Conservation (phyloP, 2,797 vertebrate species). For the Agapornis canus region DNA sequence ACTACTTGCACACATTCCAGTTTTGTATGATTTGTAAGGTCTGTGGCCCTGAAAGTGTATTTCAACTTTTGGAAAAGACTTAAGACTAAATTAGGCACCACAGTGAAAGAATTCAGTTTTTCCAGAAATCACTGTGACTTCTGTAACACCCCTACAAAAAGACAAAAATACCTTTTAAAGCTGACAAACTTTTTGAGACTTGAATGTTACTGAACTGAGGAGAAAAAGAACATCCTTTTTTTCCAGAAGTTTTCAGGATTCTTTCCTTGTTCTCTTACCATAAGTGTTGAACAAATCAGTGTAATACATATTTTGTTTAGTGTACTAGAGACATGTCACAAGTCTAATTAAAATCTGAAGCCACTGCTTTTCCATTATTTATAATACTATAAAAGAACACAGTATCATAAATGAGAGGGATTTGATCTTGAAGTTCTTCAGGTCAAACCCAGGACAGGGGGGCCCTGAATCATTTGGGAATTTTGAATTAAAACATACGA, state of each 20-base stretch:
- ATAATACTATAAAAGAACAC: not conserved
- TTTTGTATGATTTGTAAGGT: not conserved
- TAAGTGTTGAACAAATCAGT: not conserved
- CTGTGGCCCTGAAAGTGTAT: not conserved
- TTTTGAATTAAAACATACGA: not conserved
- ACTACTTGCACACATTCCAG: not conserved
- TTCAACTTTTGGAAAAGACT: conserved; percentile 26
- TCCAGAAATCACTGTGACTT: conserved; percentile 21
- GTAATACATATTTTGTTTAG: not conserved
- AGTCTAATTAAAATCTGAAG: conserved; percentile 18
- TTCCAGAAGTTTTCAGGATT: not conserved
- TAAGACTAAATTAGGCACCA: conserved; percentile 1
- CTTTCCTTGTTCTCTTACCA: not conserved
- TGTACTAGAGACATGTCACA: not conserved
- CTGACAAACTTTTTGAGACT: conserved; percentile 5
- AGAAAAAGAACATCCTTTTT: not conserved
- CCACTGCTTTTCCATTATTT: not conserved
- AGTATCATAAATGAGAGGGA: not conserved
- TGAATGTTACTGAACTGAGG: not conserved
- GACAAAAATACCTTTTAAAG: conserved; percentile 47
- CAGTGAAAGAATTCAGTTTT: not conserved
- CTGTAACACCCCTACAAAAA: conserved; percentile 1
- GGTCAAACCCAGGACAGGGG: not conserved
- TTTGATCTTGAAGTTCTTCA: not conserved
- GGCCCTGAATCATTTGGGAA: not conserved